Conservation (phyloP, 2,888 invertebrate genomes). For the Ferdinandea cuprea region DNA sequence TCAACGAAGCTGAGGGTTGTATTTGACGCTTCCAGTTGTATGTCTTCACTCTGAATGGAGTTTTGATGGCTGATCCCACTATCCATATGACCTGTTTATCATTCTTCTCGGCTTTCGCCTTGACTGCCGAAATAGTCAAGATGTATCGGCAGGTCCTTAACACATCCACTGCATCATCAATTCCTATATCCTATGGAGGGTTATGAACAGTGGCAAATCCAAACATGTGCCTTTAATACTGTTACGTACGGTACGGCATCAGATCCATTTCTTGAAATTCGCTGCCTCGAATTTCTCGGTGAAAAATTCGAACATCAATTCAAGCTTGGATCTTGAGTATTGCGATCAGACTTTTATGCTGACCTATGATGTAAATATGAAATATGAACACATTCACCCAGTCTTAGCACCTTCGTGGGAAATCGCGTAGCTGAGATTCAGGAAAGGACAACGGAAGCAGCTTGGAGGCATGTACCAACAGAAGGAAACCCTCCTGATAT, state of each 20-base stretch:
- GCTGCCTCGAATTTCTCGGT: neutral
- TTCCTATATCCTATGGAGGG: slow-evolving; percentile 47
- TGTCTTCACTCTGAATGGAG: too few relatives aligned
- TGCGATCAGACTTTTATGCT: neutral
- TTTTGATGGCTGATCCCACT: too few relatives aligned
- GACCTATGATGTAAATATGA: neutral
- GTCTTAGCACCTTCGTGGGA: too few relatives aligned
- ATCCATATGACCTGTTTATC: too few relatives aligned
- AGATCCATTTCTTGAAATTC: slow-evolving; percentile 52
- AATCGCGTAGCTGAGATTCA: too few relatives aligned
- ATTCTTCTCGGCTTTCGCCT: neutral
- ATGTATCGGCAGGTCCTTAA: slow-evolving; percentile 58
- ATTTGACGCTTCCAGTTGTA: too few relatives aligned
- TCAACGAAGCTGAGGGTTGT: too few relatives aligned
- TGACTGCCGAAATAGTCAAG: slow-evolving; percentile 65
- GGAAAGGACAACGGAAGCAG: too few relatives aligned
- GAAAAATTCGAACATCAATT: neutral
- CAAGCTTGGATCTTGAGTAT: neutral
- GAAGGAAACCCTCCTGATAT: too few relatives aligned
- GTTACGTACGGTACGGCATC: slow-evolving; percentile 46
- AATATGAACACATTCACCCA: too few relatives aligned
- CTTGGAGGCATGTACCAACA: too few relatives aligned
- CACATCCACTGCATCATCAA: neutral
- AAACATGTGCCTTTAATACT: slow-evolving; percentile 40
- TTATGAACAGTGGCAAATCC: neutral